A percentile compares a stretch with the other conserved stretches of the same genome.
phyloP scores from a whole-genome alignment of 2,797 vertebrate genomes.

The Ambastaia sidthimunki region DNA sequence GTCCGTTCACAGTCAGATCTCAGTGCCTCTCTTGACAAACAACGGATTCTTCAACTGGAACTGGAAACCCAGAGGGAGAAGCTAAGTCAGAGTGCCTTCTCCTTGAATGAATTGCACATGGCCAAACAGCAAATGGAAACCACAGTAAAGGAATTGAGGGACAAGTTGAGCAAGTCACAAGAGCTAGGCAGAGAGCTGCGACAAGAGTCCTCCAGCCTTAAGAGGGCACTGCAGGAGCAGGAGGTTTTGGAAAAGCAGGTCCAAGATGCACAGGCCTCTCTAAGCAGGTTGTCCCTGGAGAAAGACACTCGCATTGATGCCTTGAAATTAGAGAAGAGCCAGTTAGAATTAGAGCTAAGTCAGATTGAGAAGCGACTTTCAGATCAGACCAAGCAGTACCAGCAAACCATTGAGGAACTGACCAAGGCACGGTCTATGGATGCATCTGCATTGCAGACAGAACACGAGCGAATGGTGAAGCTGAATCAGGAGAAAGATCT shows the following conservation, averaged over 20 bases:
- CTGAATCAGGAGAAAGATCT: slow-evolving; percentile 89
- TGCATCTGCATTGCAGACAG: slow-evolving; percentile 81
- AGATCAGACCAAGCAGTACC: slow-evolving; percentile 82
- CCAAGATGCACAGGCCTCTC: slow-evolving; percentile 73
- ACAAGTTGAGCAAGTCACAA: slow-evolving; percentile 80
- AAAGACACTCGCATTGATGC: slow-evolving; percentile 85
- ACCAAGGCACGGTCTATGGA: slow-evolving; percentile 80
- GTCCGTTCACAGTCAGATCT: slow-evolving; percentile 77
- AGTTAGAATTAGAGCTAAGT: slow-evolving; percentile 82
- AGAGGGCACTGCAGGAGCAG: slow-evolving; percentile 75
- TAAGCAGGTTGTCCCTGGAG: slow-evolving; percentile 79
- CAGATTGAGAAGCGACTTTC: slow-evolving; percentile 76
- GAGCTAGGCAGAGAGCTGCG: slow-evolving; percentile 72
- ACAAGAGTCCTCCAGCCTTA: slow-evolving; percentile 78
- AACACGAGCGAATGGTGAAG: slow-evolving; percentile 83
- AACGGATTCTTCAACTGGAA: slow-evolving; percentile 74
- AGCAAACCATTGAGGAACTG: slow-evolving; percentile 85
- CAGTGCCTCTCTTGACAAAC: slow-evolving; percentile 77
- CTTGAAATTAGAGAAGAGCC: slow-evolving; percentile 84
- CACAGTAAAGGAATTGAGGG: slow-evolving; percentile 80
- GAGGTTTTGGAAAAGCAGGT: slow-evolving; percentile 80
- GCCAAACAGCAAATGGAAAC: slow-evolving; percentile 83
- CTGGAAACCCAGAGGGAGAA: slow-evolving; percentile 82
- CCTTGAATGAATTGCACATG: slow-evolving; percentile 86
- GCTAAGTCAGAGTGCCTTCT: slow-evolving; percentile 81